Conservation (phyloP, 2,888 invertebrate species). For the Salpingus planirostris region DNA sequence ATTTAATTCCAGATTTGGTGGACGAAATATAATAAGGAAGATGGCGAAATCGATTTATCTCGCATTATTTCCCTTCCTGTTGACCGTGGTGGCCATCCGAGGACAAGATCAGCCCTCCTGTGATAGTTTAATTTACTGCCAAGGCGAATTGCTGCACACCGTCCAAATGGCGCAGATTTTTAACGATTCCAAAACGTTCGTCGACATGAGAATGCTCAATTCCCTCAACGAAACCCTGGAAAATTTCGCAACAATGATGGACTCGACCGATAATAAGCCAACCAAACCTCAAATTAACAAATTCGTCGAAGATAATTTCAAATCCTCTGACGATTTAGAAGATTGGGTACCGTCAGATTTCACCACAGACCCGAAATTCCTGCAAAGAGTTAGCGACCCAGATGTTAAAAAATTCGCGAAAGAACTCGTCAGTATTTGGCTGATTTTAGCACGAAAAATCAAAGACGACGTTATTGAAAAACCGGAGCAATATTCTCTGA, state of each 20-base stretch:
- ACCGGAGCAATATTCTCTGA: conserved; percentile 31
- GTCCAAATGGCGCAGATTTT: conserved; percentile 61
- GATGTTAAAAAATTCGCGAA: conserved; percentile 51
- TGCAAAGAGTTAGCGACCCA: conserved; percentile 50
- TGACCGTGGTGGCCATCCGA: no score
- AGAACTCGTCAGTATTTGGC: conserved; percentile 52
- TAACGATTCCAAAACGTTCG: conserved; percentile 74
- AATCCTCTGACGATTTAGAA: conserved; percentile 49
- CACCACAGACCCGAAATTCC: conserved; percentile 49
- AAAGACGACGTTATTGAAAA: conserved; percentile 46
- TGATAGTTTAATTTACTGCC: conserved; percentile 60
- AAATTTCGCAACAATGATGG: conserved; percentile 50
- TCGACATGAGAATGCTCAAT: conserved; percentile 60
- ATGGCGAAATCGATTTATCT: no score
- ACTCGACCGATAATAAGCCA: conserved; percentile 43
- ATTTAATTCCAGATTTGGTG: no score
- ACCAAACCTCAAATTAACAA: conserved; percentile 41
- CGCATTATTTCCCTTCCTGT: no score
- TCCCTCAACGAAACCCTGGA: conserved; percentile 49
- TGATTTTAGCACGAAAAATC: conserved; percentile 50
- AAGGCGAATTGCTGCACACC: conserved; percentile 61
- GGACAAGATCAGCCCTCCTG: conserved; percentile 33
- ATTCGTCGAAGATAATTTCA: conserved; percentile 53
- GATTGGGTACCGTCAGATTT: conserved; percentile 53
- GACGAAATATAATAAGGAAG: no score